Evolutionary conservation across 2,797 vertebrate species (phyloP).

Genomic region (Cyclopterus lumpus): DNA sequence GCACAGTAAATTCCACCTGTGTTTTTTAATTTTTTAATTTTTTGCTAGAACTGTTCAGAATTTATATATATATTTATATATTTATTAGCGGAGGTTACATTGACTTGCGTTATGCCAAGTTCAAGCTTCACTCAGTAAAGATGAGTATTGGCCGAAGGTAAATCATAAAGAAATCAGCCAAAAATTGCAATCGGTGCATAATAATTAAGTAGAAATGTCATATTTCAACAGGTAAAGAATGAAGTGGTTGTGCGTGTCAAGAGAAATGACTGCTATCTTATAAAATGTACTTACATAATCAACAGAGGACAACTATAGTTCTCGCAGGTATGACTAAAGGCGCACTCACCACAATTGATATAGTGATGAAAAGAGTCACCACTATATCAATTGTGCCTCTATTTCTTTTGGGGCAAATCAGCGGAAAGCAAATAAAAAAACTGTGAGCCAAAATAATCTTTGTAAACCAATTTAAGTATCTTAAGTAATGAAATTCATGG

Average conservation of each 20-base stretch:
- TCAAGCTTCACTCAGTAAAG: no score
- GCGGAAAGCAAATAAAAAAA: slow-evolving; percentile 33
- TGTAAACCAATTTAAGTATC: slow-evolving; percentile 39
- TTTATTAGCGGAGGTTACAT: no score
- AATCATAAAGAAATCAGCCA: no score
- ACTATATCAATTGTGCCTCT: slow-evolving; percentile 22
- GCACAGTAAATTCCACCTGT: no score
- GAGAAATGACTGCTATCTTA: not conserved
- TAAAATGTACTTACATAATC: not conserved
- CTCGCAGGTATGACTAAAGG: slow-evolving; percentile 15
- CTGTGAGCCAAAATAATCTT: slow-evolving; percentile 51
- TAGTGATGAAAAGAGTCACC: slow-evolving; percentile 19
- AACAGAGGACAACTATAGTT: not conserved
- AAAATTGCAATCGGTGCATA: no score
- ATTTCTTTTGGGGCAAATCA: slow-evolving; percentile 28
- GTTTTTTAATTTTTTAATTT: no score
- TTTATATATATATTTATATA: no score
- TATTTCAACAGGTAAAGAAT: slow-evolving; percentile 13
- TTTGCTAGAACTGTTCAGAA: no score
- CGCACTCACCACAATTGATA: slow-evolving; percentile 3
- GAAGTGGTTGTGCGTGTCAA: slow-evolving; percentile 25
- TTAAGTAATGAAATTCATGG: slow-evolving; percentile 52
- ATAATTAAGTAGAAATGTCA: not conserved
- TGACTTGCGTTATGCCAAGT: no score
- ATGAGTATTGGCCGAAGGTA: no score